Base-by-base conservation (phyloP, 2,113 vertebrate genomes). In the Lophotis ruficrista region DNA sequence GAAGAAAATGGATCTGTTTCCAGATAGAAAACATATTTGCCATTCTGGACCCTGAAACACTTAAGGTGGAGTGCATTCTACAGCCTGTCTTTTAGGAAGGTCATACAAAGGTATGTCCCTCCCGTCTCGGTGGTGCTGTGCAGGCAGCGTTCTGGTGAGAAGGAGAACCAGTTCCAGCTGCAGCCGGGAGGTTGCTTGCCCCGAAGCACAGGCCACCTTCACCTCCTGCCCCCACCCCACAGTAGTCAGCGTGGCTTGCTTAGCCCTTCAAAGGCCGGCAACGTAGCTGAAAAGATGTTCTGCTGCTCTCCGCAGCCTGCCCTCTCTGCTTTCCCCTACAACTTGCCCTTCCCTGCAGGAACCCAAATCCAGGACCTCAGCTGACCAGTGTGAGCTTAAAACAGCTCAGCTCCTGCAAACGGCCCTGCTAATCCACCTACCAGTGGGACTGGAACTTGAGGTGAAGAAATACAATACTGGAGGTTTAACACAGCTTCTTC, bases 201-300 rank as follows among this genome's bases (percentile, higher is more conserved):
- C 33, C 5, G 1, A 12, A 38, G 48, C 2, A 14, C 21, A 4
- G 47, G 5, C 7, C 28, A 24, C 7, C 71, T 61, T 56, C 41
- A 8, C 7, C 28, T 21, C 19, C 5, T 9, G 23, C 3, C 25
- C 43, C 21, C 33, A n/a, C 6, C 9, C 37, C 33, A 7, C 37
- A 8, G 54, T 31, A 24, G 27, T 17, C 58, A 13, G 24, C 1
- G 1, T 0, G 1, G 22, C 31, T 57, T 57, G 12, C 66, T 38
- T 38, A 31, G 28, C 23, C 28, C 4, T 64, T 62, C 37, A 53
- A 7, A 35, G 0, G 0, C 37, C 47, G 28, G 7, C 8, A 58
- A 28, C 0, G 0, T 30, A 50, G 17, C 48, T 76, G 62, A 25
- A 70, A 79, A 64, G 13, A 7, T 22, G 19, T 27, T 88, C 35